phyloP scores from a whole-genome alignment of 2,113 vertebrate genomes.

The Oreochromis aureus region DNA sequence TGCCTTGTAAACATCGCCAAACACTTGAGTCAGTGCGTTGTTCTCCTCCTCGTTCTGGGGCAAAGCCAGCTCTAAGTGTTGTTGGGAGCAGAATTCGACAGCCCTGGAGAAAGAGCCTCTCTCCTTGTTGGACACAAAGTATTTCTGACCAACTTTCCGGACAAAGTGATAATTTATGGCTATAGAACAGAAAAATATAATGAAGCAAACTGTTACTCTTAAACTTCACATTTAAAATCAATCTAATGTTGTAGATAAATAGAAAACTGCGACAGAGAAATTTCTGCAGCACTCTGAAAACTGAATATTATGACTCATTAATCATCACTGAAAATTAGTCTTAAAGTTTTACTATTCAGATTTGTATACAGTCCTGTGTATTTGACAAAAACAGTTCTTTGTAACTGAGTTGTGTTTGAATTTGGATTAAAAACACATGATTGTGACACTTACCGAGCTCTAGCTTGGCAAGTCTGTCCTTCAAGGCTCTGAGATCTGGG shows the following conservation, averaged over 20 bases:
- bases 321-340: background rate
- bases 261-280: background rate
- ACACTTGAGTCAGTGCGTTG: background rate
- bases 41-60: fast-evolving
- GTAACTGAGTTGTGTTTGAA: background rate
- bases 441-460: background rate
- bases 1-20: fast-evolving
- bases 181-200: background rate
- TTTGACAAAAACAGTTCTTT: background rate
- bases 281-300: background rate
- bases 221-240: background rate
- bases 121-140: slow-evolving; percentile 10
- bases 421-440: background rate
- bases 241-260: background rate
- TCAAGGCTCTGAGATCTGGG: background rate
- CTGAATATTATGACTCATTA: background rate
- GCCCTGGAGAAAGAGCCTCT: background rate
- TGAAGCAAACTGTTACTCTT: background rate
- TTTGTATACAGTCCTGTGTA: background rate
- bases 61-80: background rate
- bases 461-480: background rate
- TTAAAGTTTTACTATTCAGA: background rate
- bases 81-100: background rate
- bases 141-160: slow-evolving; percentile 9
- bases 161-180: background rate